phyloP scores from a whole-genome alignment of 2,888 invertebrate species.

The Bedellia somnulentella region DNA sequence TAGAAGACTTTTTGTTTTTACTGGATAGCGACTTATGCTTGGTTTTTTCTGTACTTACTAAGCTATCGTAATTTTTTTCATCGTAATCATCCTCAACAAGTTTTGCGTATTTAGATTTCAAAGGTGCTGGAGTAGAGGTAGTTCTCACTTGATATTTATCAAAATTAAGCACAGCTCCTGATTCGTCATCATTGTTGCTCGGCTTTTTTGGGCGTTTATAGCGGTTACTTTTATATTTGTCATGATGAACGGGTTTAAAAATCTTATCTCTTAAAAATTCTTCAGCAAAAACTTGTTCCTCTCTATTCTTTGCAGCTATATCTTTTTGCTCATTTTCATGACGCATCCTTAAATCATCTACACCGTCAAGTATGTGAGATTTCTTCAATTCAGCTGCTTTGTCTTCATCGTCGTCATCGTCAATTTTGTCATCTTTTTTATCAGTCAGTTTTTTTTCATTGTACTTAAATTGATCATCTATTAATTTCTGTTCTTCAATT shows the following conservation, averaged over 20 bases:
- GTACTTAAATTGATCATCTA: no score
- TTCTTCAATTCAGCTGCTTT: conserved; percentile 38
- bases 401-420: conserved; percentile 22
- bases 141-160: conserved; percentile 1
- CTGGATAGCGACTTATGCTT: no score
- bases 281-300: conserved; percentile 1
- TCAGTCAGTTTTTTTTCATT: conserved; percentile 1
- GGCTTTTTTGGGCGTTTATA: conserved; percentile 11
- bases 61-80: no score
- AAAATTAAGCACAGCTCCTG: conserved; percentile 9
- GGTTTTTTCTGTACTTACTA: no score
- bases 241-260: no score
- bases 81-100: no score
- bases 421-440: conserved; percentile 5
- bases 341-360: conserved; percentile 38
- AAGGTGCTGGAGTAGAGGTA: no score
- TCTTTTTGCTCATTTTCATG: conserved; percentile 35
- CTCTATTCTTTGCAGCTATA: not conserved
- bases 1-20: no score
- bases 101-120: no score
- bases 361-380: conserved; percentile 30
- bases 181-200: conserved; percentile 16
- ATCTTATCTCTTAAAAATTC: conserved; percentile 19
- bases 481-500: no score
- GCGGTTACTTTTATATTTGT: conserved; percentile 26